phyloP scores from a whole-genome alignment of 2,797 vertebrate species.

The Falco naumanni region DNA sequence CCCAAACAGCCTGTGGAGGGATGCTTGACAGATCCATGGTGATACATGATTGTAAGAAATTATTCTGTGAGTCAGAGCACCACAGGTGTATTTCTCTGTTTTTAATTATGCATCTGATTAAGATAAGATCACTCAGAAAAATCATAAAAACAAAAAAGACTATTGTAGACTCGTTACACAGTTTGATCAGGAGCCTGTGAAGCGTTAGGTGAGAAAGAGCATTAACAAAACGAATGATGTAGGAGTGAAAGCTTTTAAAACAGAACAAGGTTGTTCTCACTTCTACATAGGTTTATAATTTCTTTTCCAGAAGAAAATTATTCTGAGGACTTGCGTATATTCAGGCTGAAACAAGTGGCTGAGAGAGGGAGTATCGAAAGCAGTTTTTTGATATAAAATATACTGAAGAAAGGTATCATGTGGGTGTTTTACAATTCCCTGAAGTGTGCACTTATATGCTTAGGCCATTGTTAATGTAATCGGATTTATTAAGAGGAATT shows the following conservation, averaged over 20 bases:
- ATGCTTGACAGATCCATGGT: neutral
- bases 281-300: neutral
- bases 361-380: neutral
- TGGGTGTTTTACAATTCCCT: neutral
- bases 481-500: constrained; percentile 6
- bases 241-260: neutral
- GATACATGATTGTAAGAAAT: neutral
- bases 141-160: fast-evolving
- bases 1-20: neutral
- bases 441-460: neutral
- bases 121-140: neutral
- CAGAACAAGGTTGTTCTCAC: neutral
- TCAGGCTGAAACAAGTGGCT: neutral
- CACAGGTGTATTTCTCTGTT: neutral
- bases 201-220: neutral
- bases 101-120: neutral
- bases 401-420: neutral
- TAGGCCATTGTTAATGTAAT: neutral
- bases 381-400: neutral
- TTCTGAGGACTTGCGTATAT: neutral
- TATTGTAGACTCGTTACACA: neutral
- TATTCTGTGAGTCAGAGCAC: neutral
- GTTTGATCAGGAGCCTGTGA: neutral
- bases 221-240: neutral
- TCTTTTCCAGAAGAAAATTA: constrained; percentile 15